Base-by-base conservation (phyloP, 2,888 invertebrate species). In the Omphaloscelis lunosa region DNA sequence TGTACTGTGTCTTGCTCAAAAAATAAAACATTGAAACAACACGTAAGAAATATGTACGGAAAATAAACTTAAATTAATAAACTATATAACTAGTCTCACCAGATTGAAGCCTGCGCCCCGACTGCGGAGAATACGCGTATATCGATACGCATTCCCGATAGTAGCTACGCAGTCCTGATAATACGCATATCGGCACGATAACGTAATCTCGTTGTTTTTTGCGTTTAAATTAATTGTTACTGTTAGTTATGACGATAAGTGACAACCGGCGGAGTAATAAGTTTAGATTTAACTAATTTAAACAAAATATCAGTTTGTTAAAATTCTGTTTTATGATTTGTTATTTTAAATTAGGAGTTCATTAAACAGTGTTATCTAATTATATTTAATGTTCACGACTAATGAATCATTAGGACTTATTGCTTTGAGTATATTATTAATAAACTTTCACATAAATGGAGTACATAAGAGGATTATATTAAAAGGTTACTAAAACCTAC, bases 211-310 rank as follows among this genome's bases (percentile, higher is more conserved):
- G 17, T 58, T 69, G 29, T 77, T 81, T 84, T 71, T 39, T 12
- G 7, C 7, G 27, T 85, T 85, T 59, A 63, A 78, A 84, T 82
- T 63, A 75, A 85, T 85, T 53, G 34, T 61, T 56, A 17, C 12
- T 34, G 53, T 75, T 84, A 67, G 75, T 72, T 63, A 51, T 17
- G 39, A 20, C 66, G 84, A 84, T 79, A 79, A 58, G 12, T n/a
- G 34, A 59, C 45, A 70, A 9, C 20, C 23, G 6, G n/a, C 23
- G 5, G 67, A 15, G 29, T 80, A 72, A 70, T 72, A 17, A 84
- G 34, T n/a, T 34, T 5, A 27, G 23, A 75, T 66, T 39, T 39
- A 27, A 66, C 74, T 62, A 66, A n/a, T 56, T 73, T 73, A 59
- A 15, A 68, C 15, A 15, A 63, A 63, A 20, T 17, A 53, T 48